Evolutionary conservation across 2,113 vertebrate species (phyloP), one percentile per base, ranked within the genome.

Genomic region (Labrus mixtus): DNA sequence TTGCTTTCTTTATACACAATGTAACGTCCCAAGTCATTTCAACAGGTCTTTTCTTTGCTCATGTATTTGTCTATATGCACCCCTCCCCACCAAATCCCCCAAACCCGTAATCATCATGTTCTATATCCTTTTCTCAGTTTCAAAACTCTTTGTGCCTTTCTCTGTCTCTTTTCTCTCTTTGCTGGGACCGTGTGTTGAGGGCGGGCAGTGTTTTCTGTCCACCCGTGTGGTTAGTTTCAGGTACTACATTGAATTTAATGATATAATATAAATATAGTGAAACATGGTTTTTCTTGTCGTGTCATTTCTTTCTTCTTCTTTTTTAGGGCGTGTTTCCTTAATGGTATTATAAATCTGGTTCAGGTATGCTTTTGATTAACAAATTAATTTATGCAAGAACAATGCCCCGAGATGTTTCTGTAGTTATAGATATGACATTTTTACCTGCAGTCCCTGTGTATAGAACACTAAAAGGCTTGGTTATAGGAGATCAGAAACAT

Each of bases 191-290:
- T 92, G 88, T 91, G 91, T 92, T 84, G 88, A 89, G 81, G 91
- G 84, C 54, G 82, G 92, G 76, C 87, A 59, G 25, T 63, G 68
- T 79, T 39, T 88, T 86, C 88, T 84, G 90, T 86, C 92, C 87
- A 29, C 81, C 88, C 72, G 85, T 93, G 92, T 94, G 90, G 92
- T 94, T 93, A 94, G 92, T 94, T 94, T 94, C 93, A 95, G 93
- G 94, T 95, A 94, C 93, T 93, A 93, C 90, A 88, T 91, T 91
- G 88, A 94, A 92, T 93, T 92, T 90, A 93, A 91, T 94, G 90
- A 93, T 92, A 93, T 94, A 94, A 93, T 93, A 95, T 94, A 95
- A 94, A 94, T 94, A 93, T 94, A 93, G 93, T 93, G 91, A 93
- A 93, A 93, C 87, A 83, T 76, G 36, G 1, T 48, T 1, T 3